Evolutionary conservation across 2,888 invertebrate species (phyloP), one percentile per base, ranked within the genome.

Genomic region (Sepiola atlantica): DNA sequence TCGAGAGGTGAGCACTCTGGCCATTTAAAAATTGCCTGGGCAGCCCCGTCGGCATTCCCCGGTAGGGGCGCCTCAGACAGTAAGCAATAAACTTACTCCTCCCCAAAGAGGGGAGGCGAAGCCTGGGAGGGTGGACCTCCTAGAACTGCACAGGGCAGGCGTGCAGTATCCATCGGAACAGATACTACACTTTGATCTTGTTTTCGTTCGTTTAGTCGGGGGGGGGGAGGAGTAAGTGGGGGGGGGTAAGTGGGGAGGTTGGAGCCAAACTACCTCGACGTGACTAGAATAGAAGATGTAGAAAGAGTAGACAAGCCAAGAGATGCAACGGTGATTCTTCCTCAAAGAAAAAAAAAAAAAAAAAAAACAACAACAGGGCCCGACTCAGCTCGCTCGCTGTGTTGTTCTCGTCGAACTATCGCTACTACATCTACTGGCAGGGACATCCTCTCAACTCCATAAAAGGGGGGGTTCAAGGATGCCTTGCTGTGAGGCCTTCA

Each of bases 401-500:
- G n/a, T 16, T 77, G 77, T n/a, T 77, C 0, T 14, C 12, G 10
- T 12, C n/a, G n/a, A 18, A 45, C 21, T 32, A 14, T 32, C n/a
- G 16, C 8, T 32, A 77, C 77, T 77, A 16, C 77, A 16, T 14
- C 77, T 14, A n/a, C 77, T 77, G 12, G 77, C n/a, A 77, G n/a
- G n/a, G 10, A n/a, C 2, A n/a, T 57, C n/a, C n/a, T n/a, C 77
- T 14, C 77, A 77, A n/a, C 32, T 16, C 77, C 77, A 77, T 77
- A 77, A 32, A 32, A 77, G 77, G 77, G 77, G 77, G 77, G n/a
- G 77, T 77, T 77, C 77, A 77, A 77, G 77, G 77, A 77, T 77
- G n/a, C 12, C 77, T 77, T 77, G 18, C 0, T 45, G 14, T 77
- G 16, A n/a, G 32, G 32, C 77, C 77, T 77, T 77, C 77, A 77